A percentile compares a stretch with the other conserved stretches of the same genome.
phyloP scores from a whole-genome alignment of 2,888 invertebrate species.

The Candidula unifasciata region DNA sequence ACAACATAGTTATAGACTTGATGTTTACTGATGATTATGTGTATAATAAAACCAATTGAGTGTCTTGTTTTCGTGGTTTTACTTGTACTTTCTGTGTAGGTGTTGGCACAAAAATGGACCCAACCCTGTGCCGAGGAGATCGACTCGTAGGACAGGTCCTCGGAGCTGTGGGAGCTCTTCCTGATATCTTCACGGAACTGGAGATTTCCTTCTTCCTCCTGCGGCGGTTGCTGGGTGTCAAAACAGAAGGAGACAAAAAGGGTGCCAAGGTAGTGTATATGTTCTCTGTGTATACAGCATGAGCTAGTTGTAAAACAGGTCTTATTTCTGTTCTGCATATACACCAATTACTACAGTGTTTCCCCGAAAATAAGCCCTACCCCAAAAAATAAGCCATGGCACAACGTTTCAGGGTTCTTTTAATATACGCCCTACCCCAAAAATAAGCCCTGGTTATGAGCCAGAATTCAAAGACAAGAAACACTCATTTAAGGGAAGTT shows the following conservation, averaged over 20 bases:
- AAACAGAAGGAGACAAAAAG: conserved; percentile 99
- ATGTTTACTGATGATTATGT: no score
- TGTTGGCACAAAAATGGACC: conserved; percentile 99
- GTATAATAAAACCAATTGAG: background rate
- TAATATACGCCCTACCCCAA: no score
- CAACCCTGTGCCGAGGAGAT: conserved; percentile 98
- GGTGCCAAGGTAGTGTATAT: conserved; percentile 88
- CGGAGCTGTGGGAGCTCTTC: conserved; percentile 96
- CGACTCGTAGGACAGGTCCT: conserved; percentile 97
- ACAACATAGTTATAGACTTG: no score
- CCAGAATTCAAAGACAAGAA: no score
- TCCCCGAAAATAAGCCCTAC: no score
- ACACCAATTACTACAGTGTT: no score
- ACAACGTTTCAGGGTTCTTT: no score
- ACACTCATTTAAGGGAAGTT: no score
- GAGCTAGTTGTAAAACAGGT: background rate
- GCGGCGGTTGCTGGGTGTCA: conserved; percentile 95
- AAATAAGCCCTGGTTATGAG: no score
- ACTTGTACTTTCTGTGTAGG: conserved; percentile 79
- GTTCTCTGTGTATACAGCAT: background rate
- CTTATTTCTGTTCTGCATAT: background rate
- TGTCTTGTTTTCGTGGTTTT: background rate
- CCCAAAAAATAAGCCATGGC: no score
- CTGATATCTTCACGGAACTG: conserved; percentile 97
- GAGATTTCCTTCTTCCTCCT: conserved; percentile 98